Conservation (phyloP, 2,888 invertebrate genomes). For the Drosophila phalerata region DNA sequence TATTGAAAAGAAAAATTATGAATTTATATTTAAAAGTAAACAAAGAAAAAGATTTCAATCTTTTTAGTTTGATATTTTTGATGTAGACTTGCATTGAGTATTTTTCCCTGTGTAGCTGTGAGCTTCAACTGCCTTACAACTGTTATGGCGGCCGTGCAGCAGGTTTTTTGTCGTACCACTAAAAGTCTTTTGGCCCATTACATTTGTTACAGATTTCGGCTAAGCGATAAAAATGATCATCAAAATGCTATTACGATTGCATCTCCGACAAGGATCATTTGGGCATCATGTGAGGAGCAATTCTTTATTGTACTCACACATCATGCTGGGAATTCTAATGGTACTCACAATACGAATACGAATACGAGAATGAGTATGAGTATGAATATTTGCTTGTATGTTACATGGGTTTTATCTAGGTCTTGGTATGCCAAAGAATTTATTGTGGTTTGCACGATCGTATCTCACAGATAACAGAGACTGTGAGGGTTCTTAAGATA, state of each 20-base stretch:
- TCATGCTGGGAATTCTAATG: conserved; percentile 69
- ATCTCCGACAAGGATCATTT: conserved; percentile 37
- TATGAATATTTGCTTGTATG: background rate
- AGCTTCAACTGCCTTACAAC: conserved; percentile 4
- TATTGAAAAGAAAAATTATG: too few relatives aligned
- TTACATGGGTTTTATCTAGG: conserved; percentile 32
- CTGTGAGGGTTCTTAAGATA: conserved; percentile 6
- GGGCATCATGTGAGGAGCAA: conserved; percentile 32
- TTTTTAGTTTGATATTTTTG: too few relatives aligned
- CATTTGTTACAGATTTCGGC: conserved; percentile 79
- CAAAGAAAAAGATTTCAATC: too few relatives aligned
- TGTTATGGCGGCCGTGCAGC: conserved; percentile 50
- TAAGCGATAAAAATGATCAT: conserved; percentile 70
- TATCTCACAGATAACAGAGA: conserved; percentile 18
- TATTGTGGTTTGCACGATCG: conserved; percentile 35
- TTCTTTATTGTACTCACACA: conserved; percentile 24
- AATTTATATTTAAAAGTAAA: too few relatives aligned
- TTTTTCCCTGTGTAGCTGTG: background rate
- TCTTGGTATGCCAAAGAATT: conserved; percentile 51
- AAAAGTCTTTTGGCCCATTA: conserved; percentile 42
- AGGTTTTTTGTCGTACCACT: conserved; percentile 59
- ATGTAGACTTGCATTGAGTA: too few relatives aligned
- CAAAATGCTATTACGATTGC: conserved; percentile 74
- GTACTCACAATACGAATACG: conserved; percentile 6
- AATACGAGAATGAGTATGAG: too few relatives aligned